Evolutionary conservation across 2,113 vertebrate species (phyloP), one percentile per base, ranked within the genome.

Genomic region (Xenopus borealis): DNA sequence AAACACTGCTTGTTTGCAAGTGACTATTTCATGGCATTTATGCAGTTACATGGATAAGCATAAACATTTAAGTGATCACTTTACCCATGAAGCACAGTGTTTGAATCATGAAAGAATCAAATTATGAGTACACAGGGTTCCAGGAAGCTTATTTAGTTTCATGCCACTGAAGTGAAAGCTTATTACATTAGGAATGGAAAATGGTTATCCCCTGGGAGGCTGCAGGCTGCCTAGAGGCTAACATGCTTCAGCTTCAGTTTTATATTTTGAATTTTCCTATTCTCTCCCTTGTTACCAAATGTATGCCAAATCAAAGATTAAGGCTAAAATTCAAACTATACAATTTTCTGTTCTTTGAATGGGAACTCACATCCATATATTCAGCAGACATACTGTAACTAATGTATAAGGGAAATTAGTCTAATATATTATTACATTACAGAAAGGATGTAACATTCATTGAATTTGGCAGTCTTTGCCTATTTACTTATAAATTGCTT

Each of bases 121-220:
- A 76, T 76, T 66, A 76, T 46, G 17, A 63, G 45, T 66, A 69
- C 53, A 47, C 64, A 67, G 12, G 64, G 55, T 67, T 67, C 72
- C 64, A 75, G 59, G 46, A 69, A 19, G 62, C 73, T 68, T 66
- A 76, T 69, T 76, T 76, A 53, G 73, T 69, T 76, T 76, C 73
- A 69, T 76, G 73, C 65, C 45, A 55, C 66, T 76, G 73, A 69
- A 76, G 66, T 50, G 66, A 76, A 76, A 69, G 73, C 62, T 69
- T 58, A 69, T 76, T 69, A 63, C 66, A 63, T 69, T 76, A 76
- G 52, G 73, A 69, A 76, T 69, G 73, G 73, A 63, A 76, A 76
- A 76, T 76, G 66, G 66, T 59, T 76, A 55, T 76, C 66, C 66
- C 66, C 66, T 76, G 73, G 73, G 73, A 73, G 66, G 66, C 59